Evolutionary conservation across 1,140 invertebrate species (phyloP), one percentile per base, ranked within the genome.

Genomic region (Trachymyrmex septentrionalis): DNA sequence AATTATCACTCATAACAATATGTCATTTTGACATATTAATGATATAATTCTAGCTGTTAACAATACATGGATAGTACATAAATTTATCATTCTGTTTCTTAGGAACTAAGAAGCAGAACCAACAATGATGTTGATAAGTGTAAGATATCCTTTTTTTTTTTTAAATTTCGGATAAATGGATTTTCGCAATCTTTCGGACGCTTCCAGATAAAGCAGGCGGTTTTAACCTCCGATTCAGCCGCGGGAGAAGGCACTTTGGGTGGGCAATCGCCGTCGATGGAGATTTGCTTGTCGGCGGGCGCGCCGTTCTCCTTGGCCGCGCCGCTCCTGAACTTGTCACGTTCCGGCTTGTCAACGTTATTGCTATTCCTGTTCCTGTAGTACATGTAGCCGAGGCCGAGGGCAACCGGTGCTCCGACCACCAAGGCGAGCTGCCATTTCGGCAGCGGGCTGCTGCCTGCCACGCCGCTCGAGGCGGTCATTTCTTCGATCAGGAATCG

Each of bases 361-460:
- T 19, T 48, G 9, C 27, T 48, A 3, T 50, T 48, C 7, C 27
- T 73, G 86, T 96, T 96, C 93, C 95, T 97, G 85, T 97, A 96
- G 94, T 98, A 98, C 96, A 98, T 97, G 89, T 98, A 97, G 91
- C 97, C 97, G 92, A 98, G 94, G 57, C 98, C 98, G 27, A 98
- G 95, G 57, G 97, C 97, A 87, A 98, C 96, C 87, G 98, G 98
- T 87, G 97, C 97, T 86, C 98, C 98, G 63, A 98, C 95, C 55
- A 97, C 96, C 48, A 98, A 94, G 77, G 97, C 97, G 77, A 98
- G 95, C 95, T 97, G 97, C 97, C 97, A 98, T 95, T 96, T 97
- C 71, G 96, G 95, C 92, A 96, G 21, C 30, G 64, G 64, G 5
- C 64, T 71, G 14, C 61, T 78, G 63, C 63, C 48, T 9, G 59